Conservation (phyloP, 1,140 invertebrate species). For the Drosophila watanabei region DNA sequence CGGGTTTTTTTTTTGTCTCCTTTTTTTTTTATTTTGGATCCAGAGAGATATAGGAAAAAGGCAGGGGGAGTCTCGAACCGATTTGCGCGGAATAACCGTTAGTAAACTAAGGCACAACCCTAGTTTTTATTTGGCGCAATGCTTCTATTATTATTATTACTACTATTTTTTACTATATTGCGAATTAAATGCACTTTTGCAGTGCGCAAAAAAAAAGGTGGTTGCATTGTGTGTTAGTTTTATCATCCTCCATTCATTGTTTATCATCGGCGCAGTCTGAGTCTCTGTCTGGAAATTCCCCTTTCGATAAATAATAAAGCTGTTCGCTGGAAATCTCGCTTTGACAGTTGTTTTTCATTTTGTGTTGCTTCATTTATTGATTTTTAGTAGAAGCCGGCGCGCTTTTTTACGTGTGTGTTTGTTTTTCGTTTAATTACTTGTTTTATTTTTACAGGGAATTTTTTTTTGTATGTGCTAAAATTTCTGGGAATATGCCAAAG, state of each 20-base stretch:
- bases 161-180: conserved; percentile 3
- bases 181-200: conserved; percentile 36
- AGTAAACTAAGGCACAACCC: conserved; percentile 37
- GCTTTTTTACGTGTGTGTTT: background rate
- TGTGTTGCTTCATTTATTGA: conserved; percentile 8
- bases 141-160: conserved; percentile 12
- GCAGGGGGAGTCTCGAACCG: background rate
- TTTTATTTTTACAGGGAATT: background rate
- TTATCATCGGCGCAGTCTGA: conserved; percentile 6
- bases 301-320: conserved; percentile 23
- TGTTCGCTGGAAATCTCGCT: conserved; percentile 24
- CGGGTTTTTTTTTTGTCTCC: conserved; percentile 45
- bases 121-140: conserved; percentile 13
- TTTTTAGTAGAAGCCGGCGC: background rate
- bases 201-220: background rate
- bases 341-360: conserved; percentile 30
- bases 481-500: conserved; percentile 1
- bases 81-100: conserved; percentile 44
- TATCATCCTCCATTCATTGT: conserved; percentile 30
- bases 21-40: conserved; percentile 32
- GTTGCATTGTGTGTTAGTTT: conserved; percentile 8
- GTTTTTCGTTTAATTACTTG: conserved; percentile 7
- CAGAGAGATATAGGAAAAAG: conserved; percentile 1
- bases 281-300: conserved; percentile 23
- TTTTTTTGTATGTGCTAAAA: background rate